A percentile compares a stretch with the other conserved stretches of the same genome.
Evolutionary conservation across 2,113 vertebrate genomes (phyloP).

Genomic region (Nymphicus hollandicus): DNA sequence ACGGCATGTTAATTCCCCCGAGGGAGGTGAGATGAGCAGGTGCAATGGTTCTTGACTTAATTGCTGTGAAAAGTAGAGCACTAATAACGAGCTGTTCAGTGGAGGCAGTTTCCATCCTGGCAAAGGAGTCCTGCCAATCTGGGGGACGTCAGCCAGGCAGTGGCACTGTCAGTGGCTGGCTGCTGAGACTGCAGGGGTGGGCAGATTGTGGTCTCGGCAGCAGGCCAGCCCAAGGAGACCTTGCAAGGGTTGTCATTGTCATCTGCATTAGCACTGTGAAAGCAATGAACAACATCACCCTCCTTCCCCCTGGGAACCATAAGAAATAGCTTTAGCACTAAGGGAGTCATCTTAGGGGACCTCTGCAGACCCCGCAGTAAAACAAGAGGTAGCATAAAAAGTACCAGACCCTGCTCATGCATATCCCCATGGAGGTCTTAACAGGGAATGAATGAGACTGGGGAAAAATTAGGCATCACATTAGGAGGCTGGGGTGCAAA

Average conservation of each 20-base stretch:
- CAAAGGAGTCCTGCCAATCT: slow-evolving; percentile 8
- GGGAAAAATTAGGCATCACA: background rate
- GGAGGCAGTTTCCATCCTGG: slow-evolving; percentile 17
- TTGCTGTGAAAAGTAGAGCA: slow-evolving; percentile 27
- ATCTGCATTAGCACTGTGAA: rapidly evolving
- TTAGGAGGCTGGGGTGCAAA: background rate
- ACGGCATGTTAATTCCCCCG: background rate
- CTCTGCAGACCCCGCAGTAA: rapidly evolving
- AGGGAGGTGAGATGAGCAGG: slow-evolving; percentile 11
- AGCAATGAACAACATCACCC: background rate
- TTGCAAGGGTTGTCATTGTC: background rate
- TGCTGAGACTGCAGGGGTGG: background rate
- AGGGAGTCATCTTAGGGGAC: background rate
- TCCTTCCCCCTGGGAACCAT: background rate
- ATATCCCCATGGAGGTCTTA: background rate
- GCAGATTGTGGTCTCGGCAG: slow-evolving; percentile 1
- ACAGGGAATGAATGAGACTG: background rate
- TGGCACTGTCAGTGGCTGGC: background rate
- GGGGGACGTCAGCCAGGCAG: background rate
- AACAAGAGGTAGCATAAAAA: background rate
- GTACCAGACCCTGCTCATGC: rapidly evolving
- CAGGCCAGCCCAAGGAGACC: background rate
- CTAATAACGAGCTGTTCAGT: slow-evolving; percentile 38
- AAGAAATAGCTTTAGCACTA: background rate
- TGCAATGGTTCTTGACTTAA: slow-evolving; percentile 45